phyloP scores from a whole-genome alignment of 2,113 vertebrate genomes.

The Origma solitaria region DNA sequence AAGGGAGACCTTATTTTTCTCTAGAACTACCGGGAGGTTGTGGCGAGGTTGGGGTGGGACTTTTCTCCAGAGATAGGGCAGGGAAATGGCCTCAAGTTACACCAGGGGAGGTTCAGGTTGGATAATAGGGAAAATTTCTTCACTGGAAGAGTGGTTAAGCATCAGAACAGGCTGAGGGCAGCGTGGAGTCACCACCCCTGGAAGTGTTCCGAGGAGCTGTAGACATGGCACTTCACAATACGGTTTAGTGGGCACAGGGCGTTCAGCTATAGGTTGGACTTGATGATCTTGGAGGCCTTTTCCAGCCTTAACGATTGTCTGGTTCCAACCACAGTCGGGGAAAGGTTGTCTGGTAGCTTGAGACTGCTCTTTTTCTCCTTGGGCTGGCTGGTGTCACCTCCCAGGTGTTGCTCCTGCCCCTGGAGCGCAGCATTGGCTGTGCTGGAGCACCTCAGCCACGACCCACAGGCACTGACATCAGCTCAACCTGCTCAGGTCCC shows the following conservation, averaged over 20 bases:
- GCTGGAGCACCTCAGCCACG: background rate
- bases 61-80: rapidly evolving
- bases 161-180: background rate
- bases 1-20: background rate
- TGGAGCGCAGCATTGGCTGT: background rate
- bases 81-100: background rate
- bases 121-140: no score
- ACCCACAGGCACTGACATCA: background rate
- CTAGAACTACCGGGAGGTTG: background rate
- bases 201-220: background rate
- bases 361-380: background rate
- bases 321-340: background rate
- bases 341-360: background rate
- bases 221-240: rapidly evolving
- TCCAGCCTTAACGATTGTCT: no score
- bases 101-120: background rate
- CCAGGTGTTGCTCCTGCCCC: background rate
- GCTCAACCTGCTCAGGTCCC: background rate
- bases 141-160: background rate
- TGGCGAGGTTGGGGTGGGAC: background rate
- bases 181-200: background rate
- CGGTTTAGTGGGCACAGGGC: rapidly evolving
- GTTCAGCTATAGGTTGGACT: background rate
- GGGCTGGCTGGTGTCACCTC: background rate
- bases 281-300: background rate